Evolutionary conservation across 2,113 vertebrate genomes (phyloP), one percentile per base, ranked within the genome.

Genomic region (Dicaeum eximium): DNA sequence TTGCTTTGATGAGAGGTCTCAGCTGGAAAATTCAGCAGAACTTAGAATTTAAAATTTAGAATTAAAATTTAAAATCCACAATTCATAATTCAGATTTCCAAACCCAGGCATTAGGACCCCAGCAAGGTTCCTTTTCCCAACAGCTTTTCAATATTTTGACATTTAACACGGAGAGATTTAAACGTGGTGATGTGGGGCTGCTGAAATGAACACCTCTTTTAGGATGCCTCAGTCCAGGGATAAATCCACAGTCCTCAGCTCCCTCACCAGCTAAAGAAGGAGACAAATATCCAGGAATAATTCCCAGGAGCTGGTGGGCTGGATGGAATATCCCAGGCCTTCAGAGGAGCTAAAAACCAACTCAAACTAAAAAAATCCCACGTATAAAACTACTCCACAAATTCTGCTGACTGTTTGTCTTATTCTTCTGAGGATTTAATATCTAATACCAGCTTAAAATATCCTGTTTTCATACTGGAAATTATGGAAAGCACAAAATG

Each of bases 1-100:
- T 22, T 23, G 16, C 24, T 31, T 3, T 8, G 16, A 11, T 4
- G 7, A 51, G 18, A 0, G 1, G 12, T 54, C 22, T 40, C 20
- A 6, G 21, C 11, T 31, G 60, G 19, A 45, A 69, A 69, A 90
- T 7, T 12, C 37, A 35, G 28, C 13, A 31, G 53, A 30, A 38
- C 62, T 54, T 5, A 3, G 5, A n/a, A 31, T 6, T 23, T 4
- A 48, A 25, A n/a, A 27, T 47, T 58, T 4, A 5, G 42, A 45
- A 30, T 20, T 25, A 31, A 20, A 19, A 17, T 9, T 4, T 10
- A 4, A 16, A 37, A 14, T 12, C 40, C 1, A 4, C 3, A 8
- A 33, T 24, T 7, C 1, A 10, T 31, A 16, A 28, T 60, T 35
- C 9, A 31, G 15, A 50, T 21, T 17, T 60, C 11, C 45, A 53